These are phyloP conservation scores for Montifringilla adamsi DNA, from an alignment of 2,113 vertebrate species.

Conservation along the genomic window DNA sequence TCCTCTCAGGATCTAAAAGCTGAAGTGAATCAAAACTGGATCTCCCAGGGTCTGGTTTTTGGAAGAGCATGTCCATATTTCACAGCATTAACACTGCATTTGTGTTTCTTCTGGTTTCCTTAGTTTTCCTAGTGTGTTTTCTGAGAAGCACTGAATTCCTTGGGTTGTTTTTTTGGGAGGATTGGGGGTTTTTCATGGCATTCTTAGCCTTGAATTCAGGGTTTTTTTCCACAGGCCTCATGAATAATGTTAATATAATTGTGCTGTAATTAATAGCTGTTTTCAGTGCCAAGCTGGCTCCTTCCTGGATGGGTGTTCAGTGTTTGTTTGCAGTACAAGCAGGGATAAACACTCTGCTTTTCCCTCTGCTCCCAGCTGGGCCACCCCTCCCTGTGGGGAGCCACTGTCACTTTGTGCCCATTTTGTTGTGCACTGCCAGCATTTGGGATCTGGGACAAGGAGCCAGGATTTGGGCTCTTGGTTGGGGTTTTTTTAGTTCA, in stretches of 20 bases:
- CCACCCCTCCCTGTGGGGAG: background rate
- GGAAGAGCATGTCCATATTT: background rate
- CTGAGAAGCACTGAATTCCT: background rate
- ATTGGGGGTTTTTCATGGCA: background rate
- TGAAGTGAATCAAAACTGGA: background rate
- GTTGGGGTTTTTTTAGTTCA: background rate
- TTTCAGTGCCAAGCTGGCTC: background rate
- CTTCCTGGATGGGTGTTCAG: background rate
- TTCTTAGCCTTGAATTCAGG: background rate
- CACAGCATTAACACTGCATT: background rate
- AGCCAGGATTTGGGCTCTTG: background rate
- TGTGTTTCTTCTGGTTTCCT: background rate
- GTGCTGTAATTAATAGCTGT: background rate
- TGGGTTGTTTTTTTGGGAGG: background rate
- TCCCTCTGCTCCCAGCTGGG: background rate
- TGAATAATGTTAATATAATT: background rate
- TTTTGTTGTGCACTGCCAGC: background rate
- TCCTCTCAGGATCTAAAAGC: background rate
- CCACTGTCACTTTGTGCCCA: fast-evolving
- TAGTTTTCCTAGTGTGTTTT: background rate
- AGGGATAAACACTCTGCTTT: background rate
- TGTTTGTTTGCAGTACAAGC: background rate
- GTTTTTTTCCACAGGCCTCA: background rate
- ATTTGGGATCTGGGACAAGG: background rate
- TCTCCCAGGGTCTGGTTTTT: background rate